Percentiles rank a stretch among this genome's conserved stretches.
These are phyloP conservation scores for Myopa testacea DNA, from an alignment of 2,888 invertebrate species.

Conservation along the genomic window DNA sequence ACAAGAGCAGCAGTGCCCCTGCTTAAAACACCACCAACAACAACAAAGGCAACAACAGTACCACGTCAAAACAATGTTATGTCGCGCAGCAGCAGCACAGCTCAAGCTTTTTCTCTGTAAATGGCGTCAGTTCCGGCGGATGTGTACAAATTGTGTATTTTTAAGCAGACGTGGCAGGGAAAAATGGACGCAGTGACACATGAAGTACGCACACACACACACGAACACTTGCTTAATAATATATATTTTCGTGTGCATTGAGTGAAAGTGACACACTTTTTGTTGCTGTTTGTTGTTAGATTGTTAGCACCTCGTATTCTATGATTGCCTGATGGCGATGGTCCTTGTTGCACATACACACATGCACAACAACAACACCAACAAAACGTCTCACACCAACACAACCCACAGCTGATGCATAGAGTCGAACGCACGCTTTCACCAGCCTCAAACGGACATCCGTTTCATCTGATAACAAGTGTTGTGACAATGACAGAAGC, in stretches of 20 bases:
- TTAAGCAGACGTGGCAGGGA: slow-evolving; percentile 15
- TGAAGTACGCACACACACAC: slow-evolving; percentile 1
- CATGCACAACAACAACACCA: neutral
- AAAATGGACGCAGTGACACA: slow-evolving; percentile 12
- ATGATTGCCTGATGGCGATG: slow-evolving; percentile 16
- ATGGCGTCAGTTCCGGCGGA: slow-evolving; percentile 28
- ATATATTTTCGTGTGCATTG: neutral
- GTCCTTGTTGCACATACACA: slow-evolving; percentile 10
- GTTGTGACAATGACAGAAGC: slow-evolving; percentile 14
- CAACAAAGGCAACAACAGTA: neutral
- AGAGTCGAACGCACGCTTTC: neutral
- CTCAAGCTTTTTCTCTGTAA: neutral
- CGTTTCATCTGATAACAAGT: slow-evolving; percentile 28
- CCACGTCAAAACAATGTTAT: slow-evolving; percentile 5
- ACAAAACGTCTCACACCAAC: neutral
- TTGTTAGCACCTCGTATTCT: slow-evolving; percentile 29
- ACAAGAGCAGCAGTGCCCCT: neutral
- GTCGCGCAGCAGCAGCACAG: slow-evolving; percentile 3
- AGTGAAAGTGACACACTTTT: slow-evolving; percentile 32
- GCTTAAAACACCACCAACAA: slow-evolving; percentile 1
- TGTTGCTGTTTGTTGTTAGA: neutral
- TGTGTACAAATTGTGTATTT: slow-evolving; percentile 32
- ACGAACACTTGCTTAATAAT: neutral
- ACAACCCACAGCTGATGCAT: neutral
- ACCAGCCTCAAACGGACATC: slow-evolving; percentile 23